Percentiles rank a stretch among this genome's conserved stretches.
phyloP scores from a whole-genome alignment of 2,888 invertebrate genomes.

The Coleophora deauratella region DNA sequence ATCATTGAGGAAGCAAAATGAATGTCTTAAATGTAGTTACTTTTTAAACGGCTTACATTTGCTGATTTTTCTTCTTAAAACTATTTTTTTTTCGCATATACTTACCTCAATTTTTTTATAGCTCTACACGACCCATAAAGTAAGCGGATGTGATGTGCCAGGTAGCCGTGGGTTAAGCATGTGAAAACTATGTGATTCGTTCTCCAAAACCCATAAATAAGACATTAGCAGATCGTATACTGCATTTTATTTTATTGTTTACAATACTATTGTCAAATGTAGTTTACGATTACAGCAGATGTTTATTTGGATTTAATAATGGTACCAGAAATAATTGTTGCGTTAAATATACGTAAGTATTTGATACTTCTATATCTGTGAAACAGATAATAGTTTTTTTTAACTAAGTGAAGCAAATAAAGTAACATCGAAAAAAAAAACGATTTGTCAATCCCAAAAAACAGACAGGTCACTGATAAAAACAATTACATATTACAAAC shows the following conservation, averaged over 20 bases:
- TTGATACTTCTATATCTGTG: no score
- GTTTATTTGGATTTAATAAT: constrained; percentile 6
- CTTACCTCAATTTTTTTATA: constrained; percentile 7
- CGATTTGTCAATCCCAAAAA: constrained; percentile 22
- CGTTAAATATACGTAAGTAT: no score
- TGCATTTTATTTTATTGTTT: constrained; percentile 48
- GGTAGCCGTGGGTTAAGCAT: constrained; percentile 56
- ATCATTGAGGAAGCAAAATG: background rate
- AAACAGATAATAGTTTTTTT: no score
- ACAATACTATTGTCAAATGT: constrained; percentile 39
- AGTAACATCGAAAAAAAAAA: constrained; percentile 27
- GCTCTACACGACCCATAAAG: constrained; percentile 32
- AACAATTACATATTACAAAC: constrained; percentile 35
- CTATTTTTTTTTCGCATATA: no score
- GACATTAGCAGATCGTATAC: constrained; percentile 65
- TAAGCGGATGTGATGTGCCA: constrained; percentile 33
- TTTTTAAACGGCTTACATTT: no score
- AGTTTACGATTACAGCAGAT: constrained; percentile 33
- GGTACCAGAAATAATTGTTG: no score
- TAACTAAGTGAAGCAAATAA: background rate
- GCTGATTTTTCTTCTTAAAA: no score
- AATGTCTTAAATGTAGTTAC: background rate
- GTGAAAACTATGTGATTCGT: constrained; percentile 62
- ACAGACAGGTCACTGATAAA: constrained; percentile 27
- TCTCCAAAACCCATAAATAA: constrained; percentile 63